phyloP scores from a whole-genome alignment of 1,140 invertebrate genomes.

The Phortica variegata region DNA sequence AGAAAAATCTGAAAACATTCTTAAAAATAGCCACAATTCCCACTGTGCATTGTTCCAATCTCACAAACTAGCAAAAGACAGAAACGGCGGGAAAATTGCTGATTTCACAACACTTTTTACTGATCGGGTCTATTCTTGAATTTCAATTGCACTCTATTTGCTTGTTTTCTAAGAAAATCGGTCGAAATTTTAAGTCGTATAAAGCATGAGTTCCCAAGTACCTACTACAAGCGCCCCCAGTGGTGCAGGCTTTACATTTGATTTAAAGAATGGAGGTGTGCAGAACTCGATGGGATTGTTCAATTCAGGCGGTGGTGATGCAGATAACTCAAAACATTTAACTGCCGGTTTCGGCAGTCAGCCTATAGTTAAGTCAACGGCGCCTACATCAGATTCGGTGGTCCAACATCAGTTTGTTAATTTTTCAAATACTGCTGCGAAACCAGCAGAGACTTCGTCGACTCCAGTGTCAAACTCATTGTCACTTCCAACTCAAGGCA shows the following conservation, averaged over 20 bases:
- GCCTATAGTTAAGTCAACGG: conserved; percentile 5
- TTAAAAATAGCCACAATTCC: no score
- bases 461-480: conserved; percentile 11
- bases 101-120: no score
- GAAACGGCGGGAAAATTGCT: no score
- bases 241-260: conserved; percentile 26
- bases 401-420: conserved; percentile 9
- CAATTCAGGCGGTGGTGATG: conserved; percentile 30
- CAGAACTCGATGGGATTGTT: no score
- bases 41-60: no score
- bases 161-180: no score
- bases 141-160: no score
- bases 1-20: no score
- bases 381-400: conserved; percentile 13
- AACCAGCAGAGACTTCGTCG: conserved; percentile 16
- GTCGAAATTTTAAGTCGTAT: no score
- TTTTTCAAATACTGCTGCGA: no score
- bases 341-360: conserved; percentile 4
- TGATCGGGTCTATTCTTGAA: no score
- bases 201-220: conserved; percentile 39
- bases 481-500: conserved; percentile 19
- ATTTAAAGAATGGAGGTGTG: conserved; percentile 20
- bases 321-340: conserved; percentile 14
- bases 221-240: conserved; percentile 30
- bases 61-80: no score